Evolutionary conservation across 2,888 invertebrate species (phyloP).

Genomic region (Nezara viridula): DNA sequence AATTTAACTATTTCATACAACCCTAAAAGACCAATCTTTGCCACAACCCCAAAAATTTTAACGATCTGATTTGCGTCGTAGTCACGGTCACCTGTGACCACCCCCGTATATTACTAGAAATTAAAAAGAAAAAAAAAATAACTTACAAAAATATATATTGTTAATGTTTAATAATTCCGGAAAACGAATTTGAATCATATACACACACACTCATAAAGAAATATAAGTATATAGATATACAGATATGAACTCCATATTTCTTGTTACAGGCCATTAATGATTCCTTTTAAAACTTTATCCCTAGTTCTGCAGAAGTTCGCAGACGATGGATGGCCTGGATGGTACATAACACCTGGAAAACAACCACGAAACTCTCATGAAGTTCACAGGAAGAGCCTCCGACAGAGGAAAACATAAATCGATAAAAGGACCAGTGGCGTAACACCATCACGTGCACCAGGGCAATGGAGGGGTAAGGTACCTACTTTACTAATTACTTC

Average conservation of each 20-base stretch:
- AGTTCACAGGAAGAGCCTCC: neutral
- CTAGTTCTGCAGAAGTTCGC: neutral
- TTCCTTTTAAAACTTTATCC: constrained; percentile 8
- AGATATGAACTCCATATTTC: neutral
- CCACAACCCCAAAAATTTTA: too few species aligned
- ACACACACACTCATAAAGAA: neutral
- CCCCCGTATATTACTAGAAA: too few species aligned
- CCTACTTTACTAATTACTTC: neutral
- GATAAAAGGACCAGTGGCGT: neutral
- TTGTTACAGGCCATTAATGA: neutral
- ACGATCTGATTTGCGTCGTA: too few species aligned
- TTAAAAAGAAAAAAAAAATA: too few species aligned
- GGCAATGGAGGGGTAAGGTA: neutral
- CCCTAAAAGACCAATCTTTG: too few species aligned
- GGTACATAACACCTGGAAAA: neutral
- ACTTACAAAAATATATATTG: too few species aligned
- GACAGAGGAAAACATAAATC: neutral
- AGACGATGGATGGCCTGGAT: neutral
- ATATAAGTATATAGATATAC: neutral
- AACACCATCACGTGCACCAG: neutral
- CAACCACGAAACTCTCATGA: neutral
- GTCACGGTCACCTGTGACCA: too few species aligned
- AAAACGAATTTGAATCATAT: too few species aligned
- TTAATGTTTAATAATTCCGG: too few species aligned
- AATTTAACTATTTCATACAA: too few species aligned